phyloP scores from a whole-genome alignment of 2,797 vertebrate genomes.

The Leptatherina wallacei region DNA sequence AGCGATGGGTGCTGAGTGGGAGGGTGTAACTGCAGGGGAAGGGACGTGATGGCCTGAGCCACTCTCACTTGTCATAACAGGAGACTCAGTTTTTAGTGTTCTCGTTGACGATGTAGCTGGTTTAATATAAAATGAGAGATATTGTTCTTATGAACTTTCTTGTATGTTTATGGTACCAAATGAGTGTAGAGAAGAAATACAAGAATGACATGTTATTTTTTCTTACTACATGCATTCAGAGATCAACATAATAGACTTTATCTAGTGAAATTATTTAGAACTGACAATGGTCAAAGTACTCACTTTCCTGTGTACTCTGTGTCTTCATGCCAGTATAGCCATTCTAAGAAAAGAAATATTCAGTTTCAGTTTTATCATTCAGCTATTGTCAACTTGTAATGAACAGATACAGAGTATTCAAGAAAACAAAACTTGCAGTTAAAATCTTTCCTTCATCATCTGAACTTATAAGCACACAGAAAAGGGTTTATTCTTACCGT shows the following conservation, averaged over 20 bases:
- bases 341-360: constrained; percentile 82
- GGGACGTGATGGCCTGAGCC: constrained; percentile 78
- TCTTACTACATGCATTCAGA: constrained; percentile 25
- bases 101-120: constrained; percentile 82
- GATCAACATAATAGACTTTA: constrained; percentile 29
- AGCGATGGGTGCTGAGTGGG: constrained; percentile 85
- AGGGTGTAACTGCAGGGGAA: constrained; percentile 83
- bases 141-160: neutral
- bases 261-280: neutral
- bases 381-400: neutral
- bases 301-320: constrained; percentile 89
- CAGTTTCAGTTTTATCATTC: constrained; percentile 3
- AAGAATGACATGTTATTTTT: neutral
- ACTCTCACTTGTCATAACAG: constrained; percentile 83
- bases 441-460: neutral
- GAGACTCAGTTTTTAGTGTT: constrained; percentile 86
- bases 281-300: constrained; percentile 64
- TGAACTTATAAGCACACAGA: neutral
- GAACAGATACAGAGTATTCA: neutral
- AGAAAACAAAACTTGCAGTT: neutral
- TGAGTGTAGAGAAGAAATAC: neutral
- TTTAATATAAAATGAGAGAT: constrained; percentile 9
- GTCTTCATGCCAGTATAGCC: constrained; percentile 88
- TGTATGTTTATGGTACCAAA: neutral
- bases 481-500: constrained; percentile 76